Evolutionary conservation across 2,888 invertebrate genomes (phyloP), one percentile per base, ranked within the genome.

Genomic region (Endomychus coccineus): DNA sequence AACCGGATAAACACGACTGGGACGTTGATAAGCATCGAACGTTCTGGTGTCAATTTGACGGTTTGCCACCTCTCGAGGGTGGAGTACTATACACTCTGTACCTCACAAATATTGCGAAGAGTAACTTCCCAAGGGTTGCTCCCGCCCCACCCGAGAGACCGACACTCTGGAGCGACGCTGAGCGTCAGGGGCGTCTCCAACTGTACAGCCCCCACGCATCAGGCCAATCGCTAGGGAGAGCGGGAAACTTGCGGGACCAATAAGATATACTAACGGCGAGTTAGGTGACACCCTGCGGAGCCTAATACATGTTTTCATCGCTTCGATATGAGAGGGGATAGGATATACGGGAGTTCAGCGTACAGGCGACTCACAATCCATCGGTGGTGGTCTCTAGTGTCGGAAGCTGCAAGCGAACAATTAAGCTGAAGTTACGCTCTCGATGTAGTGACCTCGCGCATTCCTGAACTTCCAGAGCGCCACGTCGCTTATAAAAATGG

Each of bases 111-210:
- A 41, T 9, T 10, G 36, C n/a, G n/a, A n/a, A n/a, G 49, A 48
- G 52, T 50, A 66, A 62, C 66, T 69, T 70, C 66, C 66, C 68
- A 62, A 67, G 66, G 71, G 67, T 69, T 69, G 69, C 67, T 68
- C n/a, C 68, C 55, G 58, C 69, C 70, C 71, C 56, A 54, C 60
- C 57, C 61, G 71, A 69, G 68, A 73, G 60, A 59, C 57, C 48
- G 16, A 13, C 16, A 17, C n/a, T 13, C 39, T 32, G 29, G 31
- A 50, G 36, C 44, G 47, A 45, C 44, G 42, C 69, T 64, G 47
- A 48, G 56, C 59, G 52, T 53, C 55, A n/a, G 56, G 42, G 41
- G 43, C 45, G 46, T 40, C 36, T 47, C 42, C 42, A n/a, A n/a
- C n/a, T n/a, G n/a, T 40, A 32, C 40, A 44, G 51, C 52, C 54